phyloP scores from a whole-genome alignment of 1,140 invertebrate species.

The Onthophagus taurus region DNA sequence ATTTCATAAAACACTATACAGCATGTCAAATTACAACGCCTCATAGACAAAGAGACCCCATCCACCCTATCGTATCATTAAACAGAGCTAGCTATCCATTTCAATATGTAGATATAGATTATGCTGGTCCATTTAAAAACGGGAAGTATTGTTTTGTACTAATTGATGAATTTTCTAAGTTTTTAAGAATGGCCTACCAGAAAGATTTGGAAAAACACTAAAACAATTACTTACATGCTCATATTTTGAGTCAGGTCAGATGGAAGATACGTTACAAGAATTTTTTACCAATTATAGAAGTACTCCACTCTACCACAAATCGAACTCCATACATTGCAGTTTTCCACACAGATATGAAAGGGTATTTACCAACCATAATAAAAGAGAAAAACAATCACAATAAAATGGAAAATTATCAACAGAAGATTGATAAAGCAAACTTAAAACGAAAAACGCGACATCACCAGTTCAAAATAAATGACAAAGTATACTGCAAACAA shows the following conservation, averaged over 20 bases:
- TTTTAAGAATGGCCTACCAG: slow-evolving; percentile 9
- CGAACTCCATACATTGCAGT: neutral
- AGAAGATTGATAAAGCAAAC: too few species aligned
- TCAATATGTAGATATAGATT: slow-evolving; percentile 12
- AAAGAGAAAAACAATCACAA: too few species aligned
- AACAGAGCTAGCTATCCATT: slow-evolving; percentile 5
- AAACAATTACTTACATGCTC: slow-evolving; percentile 9
- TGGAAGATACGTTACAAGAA: slow-evolving; percentile 5
- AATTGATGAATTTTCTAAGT: slow-evolving; percentile 14
- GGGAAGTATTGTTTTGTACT: slow-evolving; percentile 11
- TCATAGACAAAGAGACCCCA: slow-evolving; percentile 6
- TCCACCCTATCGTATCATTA: slow-evolving; percentile 5
- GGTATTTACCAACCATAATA: neutral
- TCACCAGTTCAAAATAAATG: too few species aligned
- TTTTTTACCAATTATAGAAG: slow-evolving; percentile 10
- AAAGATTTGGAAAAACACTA: slow-evolving; percentile 12
- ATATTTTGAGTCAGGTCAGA: slow-evolving; percentile 4
- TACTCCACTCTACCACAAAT: neutral
- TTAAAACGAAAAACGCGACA: too few species aligned
- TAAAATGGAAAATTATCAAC: too few species aligned
- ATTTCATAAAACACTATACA: slow-evolving; percentile 16
- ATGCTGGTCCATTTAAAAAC: slow-evolving; percentile 14
- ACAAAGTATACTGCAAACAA: too few species aligned
- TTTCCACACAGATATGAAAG: neutral
- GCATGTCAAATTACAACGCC: slow-evolving; percentile 14